Evolutionary conservation across 2,113 vertebrate genomes (phyloP).

Genomic region (Ovis canadensis): DNA sequence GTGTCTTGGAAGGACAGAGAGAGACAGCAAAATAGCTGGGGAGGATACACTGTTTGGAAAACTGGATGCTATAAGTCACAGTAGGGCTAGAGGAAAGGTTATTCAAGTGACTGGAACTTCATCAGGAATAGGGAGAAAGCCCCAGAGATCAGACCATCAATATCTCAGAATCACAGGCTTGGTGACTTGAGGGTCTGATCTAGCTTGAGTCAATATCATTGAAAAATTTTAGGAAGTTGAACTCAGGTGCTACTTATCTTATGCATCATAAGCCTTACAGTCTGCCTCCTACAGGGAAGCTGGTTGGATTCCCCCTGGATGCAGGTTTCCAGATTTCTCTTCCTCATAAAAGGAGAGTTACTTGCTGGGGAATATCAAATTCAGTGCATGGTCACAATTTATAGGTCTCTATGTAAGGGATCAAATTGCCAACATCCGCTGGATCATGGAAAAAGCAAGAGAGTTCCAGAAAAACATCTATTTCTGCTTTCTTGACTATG

Average conservation of each 20-base stretch:
- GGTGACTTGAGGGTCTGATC: neutral
- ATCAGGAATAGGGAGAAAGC: neutral
- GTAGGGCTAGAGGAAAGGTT: neutral
- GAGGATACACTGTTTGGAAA: neutral
- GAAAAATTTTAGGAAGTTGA: too few species aligned
- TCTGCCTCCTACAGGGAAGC: neutral
- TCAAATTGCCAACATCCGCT: too few species aligned
- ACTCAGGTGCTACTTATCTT: neutral
- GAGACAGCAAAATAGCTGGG: neutral
- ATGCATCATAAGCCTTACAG: fast-evolving
- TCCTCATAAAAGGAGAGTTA: neutral
- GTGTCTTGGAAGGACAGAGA: neutral
- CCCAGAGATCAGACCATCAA: fast-evolving
- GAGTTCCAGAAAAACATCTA: too few species aligned
- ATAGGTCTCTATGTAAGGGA: neutral
- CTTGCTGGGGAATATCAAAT: neutral
- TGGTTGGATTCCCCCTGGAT: neutral
- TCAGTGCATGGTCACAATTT: neutral
- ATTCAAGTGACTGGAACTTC: too few species aligned
- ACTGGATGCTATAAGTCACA: neutral
- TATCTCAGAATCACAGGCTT: neutral
- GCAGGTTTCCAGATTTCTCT: neutral
- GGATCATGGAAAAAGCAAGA: too few species aligned
- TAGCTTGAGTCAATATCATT: fast-evolving
- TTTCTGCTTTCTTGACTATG: too few species aligned